Base-by-base conservation (phyloP, 2,797 vertebrate genomes). In the Enteromius unitaeniatus region DNA sequence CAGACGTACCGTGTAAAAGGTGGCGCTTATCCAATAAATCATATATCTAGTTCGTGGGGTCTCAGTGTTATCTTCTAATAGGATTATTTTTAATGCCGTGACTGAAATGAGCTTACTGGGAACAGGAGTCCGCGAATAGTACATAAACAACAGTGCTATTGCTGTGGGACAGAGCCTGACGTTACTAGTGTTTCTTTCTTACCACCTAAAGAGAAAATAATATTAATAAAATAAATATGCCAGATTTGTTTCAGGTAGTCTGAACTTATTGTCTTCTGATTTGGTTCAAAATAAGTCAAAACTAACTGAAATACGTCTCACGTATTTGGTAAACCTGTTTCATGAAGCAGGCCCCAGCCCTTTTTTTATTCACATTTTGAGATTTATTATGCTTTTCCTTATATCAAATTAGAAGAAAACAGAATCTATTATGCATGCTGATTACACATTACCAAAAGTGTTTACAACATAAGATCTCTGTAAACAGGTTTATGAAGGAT, bases 1-100 rank as follows among this genome's bases (percentile, higher is more conserved):
- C 49, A 31, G 40, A 69, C 26, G 11, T 42, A 15, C 81, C 13
- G 3, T 15, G 74, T 69, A 53, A 60, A 58, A 4, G 19, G 7
- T 69, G 47, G 72, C 45, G 37, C 53, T 73, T 74, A 74, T 82
- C 58, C 55, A 82, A 11, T n/a, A 19, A 83, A 11, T 31, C 14
- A 3, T 26, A 53, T 40, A 49, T 74, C 26, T 62, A 65, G 28
- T 51, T 26, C 31, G 4, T 26, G 21, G 58, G 40, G 53, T 64
- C 23, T 51, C 21, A 51, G 1, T 37, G 53, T 51, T 51, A 15
- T 74, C n/a, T 37, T 37, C 31, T 42, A 76, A 83, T 53, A 42
- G 19, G 42, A 40, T 53, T 64, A 65, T 49, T 51, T 60, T 62
- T 34, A 73, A 73, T 34, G 62, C 62, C 47, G 1, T 34, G 31